Conservation (phyloP, 2,888 invertebrate species). For the Caenorhabditis drosophilae region DNA sequence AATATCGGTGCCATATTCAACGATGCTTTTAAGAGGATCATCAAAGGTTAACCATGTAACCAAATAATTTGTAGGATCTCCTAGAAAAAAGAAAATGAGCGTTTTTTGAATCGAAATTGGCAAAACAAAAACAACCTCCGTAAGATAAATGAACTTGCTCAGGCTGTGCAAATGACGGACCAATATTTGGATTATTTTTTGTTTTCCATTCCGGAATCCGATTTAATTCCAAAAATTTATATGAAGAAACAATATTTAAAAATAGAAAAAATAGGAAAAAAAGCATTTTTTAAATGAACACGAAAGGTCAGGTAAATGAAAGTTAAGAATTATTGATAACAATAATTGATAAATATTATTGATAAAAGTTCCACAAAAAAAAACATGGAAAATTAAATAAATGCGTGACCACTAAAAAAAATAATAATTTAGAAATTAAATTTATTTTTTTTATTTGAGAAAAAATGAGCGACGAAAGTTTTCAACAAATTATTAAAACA, state of each 20-base stretch:
- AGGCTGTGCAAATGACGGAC: constrained; percentile 61
- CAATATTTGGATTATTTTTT: constrained; percentile 45
- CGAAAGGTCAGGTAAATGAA: too few species aligned
- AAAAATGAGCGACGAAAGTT: not conserved
- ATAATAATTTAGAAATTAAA: not conserved
- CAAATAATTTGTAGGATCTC: constrained; percentile 44
- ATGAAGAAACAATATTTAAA: not conserved
- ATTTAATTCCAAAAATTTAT: constrained; percentile 15
- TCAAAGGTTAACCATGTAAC: constrained; percentile 67
- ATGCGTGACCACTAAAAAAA: not conserved
- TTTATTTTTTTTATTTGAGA: not conserved
- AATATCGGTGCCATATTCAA: constrained; percentile 57
- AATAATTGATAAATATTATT: too few species aligned
- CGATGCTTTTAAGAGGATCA: constrained; percentile 56
- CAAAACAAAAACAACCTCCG: too few species aligned
- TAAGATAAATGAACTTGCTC: constrained; percentile 66
- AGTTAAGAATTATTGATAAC: too few species aligned
- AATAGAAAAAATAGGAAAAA: not conserved
- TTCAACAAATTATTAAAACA: not conserved
- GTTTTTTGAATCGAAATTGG: too few species aligned
- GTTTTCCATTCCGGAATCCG: constrained; percentile 46
- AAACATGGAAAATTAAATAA: not conserved
- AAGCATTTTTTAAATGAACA: not conserved
- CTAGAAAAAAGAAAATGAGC: too few species aligned
- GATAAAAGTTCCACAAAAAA: too few species aligned